A percentile compares a stretch with the other conserved stretches of the same genome.
phyloP scores from a whole-genome alignment of 2,888 invertebrate species.

The Tipula lateralis region DNA sequence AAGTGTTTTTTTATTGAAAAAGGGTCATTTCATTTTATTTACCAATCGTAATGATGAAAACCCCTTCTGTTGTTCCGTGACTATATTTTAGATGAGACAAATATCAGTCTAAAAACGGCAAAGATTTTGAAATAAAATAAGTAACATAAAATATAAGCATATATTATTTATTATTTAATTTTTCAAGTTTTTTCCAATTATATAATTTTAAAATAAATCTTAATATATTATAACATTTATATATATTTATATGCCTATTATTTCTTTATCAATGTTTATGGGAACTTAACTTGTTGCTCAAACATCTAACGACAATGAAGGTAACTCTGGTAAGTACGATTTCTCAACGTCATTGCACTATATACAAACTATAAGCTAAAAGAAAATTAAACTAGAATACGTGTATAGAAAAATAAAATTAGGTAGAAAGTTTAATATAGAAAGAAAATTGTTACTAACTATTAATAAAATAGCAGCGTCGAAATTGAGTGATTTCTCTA shows the following conservation, averaged over 20 bases:
- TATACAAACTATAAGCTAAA: not conserved
- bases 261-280: not conserved
- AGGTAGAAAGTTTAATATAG: not conserved
- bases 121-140: not conserved
- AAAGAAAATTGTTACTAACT: not conserved
- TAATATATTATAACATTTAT: not conserved
- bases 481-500: not conserved
- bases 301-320: not conserved
- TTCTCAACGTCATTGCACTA: not conserved
- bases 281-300: not conserved
- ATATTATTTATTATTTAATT: not conserved
- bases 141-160: not conserved
- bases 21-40: too few species aligned
- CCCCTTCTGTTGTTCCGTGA: too few species aligned
- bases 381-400: not conserved
- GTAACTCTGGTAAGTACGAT: not conserved
- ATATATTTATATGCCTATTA: not conserved
- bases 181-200: not conserved
- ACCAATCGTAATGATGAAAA: too few species aligned
- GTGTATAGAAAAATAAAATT: not conserved
- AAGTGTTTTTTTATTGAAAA: too few species aligned
- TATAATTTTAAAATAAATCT: not conserved
- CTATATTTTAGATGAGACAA: too few species aligned
- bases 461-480: not conserved
- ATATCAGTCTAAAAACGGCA: not conserved